phyloP scores from a whole-genome alignment of 2,888 invertebrate genomes.

The Agrochola macilenta region DNA sequence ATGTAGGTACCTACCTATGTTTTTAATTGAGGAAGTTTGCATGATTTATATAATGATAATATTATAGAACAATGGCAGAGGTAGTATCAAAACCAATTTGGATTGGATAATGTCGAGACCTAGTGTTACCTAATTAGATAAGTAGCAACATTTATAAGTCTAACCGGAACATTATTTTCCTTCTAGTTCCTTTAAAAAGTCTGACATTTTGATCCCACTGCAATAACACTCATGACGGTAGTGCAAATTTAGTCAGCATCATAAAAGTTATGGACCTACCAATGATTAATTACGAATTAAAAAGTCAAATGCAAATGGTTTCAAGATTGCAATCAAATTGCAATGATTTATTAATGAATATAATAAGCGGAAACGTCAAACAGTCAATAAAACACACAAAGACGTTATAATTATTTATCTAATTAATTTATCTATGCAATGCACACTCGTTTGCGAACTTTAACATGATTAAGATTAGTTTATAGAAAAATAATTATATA shows the following conservation, averaged over 20 bases:
- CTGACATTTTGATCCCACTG: background rate
- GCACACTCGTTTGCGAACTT: background rate
- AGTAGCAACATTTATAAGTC: too few species aligned
- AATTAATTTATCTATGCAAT: slow-evolving; percentile 9
- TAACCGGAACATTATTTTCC: background rate
- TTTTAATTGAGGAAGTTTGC: background rate
- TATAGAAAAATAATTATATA: background rate
- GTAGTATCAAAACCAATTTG: background rate
- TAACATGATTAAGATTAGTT: slow-evolving; percentile 13
- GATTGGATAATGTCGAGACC: background rate
- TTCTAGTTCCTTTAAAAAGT: background rate
- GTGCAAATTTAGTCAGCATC: too few species aligned
- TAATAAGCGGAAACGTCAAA: slow-evolving; percentile 30
- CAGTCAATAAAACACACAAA: slow-evolving; percentile 29
- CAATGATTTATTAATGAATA: slow-evolving; percentile 10
- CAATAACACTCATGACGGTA: background rate
- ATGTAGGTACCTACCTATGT: background rate
- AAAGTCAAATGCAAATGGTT: slow-evolving; percentile 11
- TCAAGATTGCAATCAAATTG: slow-evolving; percentile 14
- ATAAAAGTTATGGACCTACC: too few species aligned
- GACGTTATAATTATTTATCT: slow-evolving; percentile 7
- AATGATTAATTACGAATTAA: background rate
- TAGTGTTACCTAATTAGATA: background rate
- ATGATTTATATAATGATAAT: background rate
- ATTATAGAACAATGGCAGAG: background rate